Conservation (phyloP, 2,888 invertebrate genomes). For the Limulus polyphemus region DNA sequence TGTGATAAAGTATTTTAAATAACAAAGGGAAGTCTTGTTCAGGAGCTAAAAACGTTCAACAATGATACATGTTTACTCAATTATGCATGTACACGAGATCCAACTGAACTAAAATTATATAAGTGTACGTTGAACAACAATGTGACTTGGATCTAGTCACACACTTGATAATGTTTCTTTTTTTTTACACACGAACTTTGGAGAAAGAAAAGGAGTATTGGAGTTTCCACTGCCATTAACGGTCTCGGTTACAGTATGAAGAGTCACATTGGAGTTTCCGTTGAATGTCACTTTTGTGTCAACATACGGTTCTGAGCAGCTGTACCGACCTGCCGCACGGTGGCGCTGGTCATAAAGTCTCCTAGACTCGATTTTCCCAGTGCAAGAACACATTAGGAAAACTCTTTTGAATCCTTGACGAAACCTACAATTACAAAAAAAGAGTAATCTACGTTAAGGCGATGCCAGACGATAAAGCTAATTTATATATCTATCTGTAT, state of each 20-base stretch:
- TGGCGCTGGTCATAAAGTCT: slow-evolving; percentile 20
- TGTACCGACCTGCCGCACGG: slow-evolving; percentile 22
- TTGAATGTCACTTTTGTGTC: slow-evolving; percentile 23
- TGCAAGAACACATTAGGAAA: slow-evolving; percentile 13
- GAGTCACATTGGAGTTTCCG: slow-evolving; percentile 19
- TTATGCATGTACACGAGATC: no score
- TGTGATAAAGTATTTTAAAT: no score
- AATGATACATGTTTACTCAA: no score
- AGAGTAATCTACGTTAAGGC: neutral
- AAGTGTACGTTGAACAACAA: no score
- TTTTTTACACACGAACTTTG: slow-evolving; percentile 3
- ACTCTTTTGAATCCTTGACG: slow-evolving; percentile 25
- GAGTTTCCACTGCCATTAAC: slow-evolving; percentile 18
- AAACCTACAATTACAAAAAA: slow-evolving; percentile 14
- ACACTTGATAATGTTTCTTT: neutral
- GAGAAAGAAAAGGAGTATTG: slow-evolving; percentile 14
- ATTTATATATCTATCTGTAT: no score
- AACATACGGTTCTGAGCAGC: slow-evolving; percentile 25
- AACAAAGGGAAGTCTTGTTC: no score
- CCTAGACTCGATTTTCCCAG: neutral
- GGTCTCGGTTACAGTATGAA: slow-evolving; percentile 26
- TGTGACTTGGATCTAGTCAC: neutral
- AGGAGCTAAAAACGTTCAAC: no score
- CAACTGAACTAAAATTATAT: no score
- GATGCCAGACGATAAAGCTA: no score